Conservation (phyloP, 2,888 invertebrate species). For the Merodon equestris region DNA sequence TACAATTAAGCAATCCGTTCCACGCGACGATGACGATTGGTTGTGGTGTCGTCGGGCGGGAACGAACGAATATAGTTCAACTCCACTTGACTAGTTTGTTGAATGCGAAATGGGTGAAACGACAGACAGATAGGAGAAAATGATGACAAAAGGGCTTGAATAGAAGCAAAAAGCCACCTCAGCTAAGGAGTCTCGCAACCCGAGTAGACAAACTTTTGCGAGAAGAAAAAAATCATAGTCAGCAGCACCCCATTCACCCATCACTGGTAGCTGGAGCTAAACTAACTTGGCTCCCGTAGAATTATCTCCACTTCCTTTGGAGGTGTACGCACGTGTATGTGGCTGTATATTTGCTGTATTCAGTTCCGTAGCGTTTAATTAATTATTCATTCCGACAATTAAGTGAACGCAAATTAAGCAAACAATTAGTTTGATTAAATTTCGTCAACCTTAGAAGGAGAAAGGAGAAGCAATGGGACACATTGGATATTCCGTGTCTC, state of each 20-base stretch:
- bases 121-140: slow-evolving; percentile 13
- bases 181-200: background rate
- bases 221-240: background rate
- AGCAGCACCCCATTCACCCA: background rate
- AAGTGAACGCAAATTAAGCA: slow-evolving; percentile 76
- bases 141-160: slow-evolving; percentile 33
- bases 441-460: slow-evolving; percentile 53
- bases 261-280: background rate
- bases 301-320: background rate
- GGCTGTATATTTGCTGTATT: slow-evolving; percentile 31
- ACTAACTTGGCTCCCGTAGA: slow-evolving; percentile 9
- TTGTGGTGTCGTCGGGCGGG: background rate
- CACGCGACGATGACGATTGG: background rate
- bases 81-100: slow-evolving; percentile 26
- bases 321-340: slow-evolving; percentile 2
- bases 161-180: slow-evolving; percentile 9
- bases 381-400: slow-evolving; percentile 77
- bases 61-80: slow-evolving; percentile 17
- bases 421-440: slow-evolving; percentile 79
- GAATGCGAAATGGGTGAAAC: slow-evolving; percentile 46
- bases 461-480: background rate
- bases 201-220: slow-evolving; percentile 25
- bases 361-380: slow-evolving; percentile 70
- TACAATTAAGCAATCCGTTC: slow-evolving; percentile 42
- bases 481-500: background rate